Evolutionary conservation across 2,113 vertebrate genomes (phyloP).

Genomic region (Xyrauchen texanus): DNA sequence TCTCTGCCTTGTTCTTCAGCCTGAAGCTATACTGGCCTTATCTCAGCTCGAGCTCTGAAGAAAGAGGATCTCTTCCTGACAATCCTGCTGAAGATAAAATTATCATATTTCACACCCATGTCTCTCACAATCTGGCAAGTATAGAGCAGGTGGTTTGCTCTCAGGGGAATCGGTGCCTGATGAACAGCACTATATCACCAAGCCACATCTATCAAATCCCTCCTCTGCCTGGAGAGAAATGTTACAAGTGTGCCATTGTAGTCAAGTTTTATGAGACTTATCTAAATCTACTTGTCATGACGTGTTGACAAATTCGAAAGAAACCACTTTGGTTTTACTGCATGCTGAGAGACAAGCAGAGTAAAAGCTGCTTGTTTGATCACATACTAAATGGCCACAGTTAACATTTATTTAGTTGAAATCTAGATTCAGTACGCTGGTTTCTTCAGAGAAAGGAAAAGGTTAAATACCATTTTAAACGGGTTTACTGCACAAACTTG

Average conservation of each 20-base stretch:
- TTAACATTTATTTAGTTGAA: neutral
- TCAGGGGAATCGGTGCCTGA: conserved; percentile 54
- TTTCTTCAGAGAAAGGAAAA: neutral
- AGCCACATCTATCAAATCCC: conserved; percentile 55
- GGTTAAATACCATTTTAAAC: conserved; percentile 11
- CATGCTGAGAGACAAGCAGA: neutral
- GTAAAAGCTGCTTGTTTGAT: conserved; percentile 41
- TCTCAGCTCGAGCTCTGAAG: conserved; percentile 51
- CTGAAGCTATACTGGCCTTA: conserved; percentile 46
- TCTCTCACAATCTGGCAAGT: conserved; percentile 60
- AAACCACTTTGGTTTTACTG: conserved; percentile 41
- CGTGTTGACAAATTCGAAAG: conserved; percentile 46
- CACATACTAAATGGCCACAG: neutral
- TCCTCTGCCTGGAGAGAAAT: conserved; percentile 51
- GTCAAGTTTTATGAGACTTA: conserved; percentile 53
- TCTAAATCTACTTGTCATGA: conserved; percentile 56
- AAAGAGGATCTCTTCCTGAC: conserved; percentile 51
- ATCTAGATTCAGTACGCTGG: neutral
- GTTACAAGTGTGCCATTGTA: conserved; percentile 56
- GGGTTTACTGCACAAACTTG: neutral
- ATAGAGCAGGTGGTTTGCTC: conserved; percentile 61
- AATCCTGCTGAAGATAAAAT: conserved; percentile 58
- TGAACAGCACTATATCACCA: conserved; percentile 54
- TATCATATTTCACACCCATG: conserved; percentile 61
- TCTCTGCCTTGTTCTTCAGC: conserved; percentile 43